Evolutionary conservation across 2,797 vertebrate genomes (phyloP).

Genomic region (Dryobates pubescens): DNA sequence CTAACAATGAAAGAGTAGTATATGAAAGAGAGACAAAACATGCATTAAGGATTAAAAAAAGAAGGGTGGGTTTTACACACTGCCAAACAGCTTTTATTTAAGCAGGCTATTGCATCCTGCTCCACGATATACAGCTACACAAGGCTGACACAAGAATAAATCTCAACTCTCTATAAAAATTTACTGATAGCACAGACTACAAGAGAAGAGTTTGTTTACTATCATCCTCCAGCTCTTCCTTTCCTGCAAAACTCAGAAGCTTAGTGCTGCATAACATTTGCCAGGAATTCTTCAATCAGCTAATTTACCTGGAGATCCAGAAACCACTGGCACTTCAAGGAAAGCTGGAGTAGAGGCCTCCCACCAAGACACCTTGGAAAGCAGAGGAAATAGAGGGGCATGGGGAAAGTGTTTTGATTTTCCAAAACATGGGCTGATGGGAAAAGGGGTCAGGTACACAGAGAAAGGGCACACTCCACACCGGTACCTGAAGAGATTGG

Average conservation of each 20-base stretch:
- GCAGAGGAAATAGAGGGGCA: background rate
- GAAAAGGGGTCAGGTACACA: background rate
- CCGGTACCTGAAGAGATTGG: fast-evolving
- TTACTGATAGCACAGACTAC: conserved; percentile 32
- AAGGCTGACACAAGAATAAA: conserved; percentile 47
- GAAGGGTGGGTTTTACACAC: background rate
- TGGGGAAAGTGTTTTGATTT: background rate
- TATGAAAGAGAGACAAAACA: background rate
- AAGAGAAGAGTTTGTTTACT: conserved; percentile 21
- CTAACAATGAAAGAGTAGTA: conserved; percentile 9
- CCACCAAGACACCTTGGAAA: background rate
- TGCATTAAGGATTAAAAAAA: conserved; percentile 14
- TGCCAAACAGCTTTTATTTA: conserved; percentile 30
- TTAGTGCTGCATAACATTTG: background rate
- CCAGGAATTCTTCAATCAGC: background rate
- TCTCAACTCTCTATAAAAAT: conserved; percentile 57
- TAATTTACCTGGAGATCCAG: background rate
- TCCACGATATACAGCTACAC: background rate
- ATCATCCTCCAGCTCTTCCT: conserved; percentile 6
- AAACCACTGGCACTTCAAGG: background rate
- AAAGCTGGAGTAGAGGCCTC: background rate
- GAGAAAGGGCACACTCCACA: background rate
- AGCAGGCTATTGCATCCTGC: conserved; percentile 1
- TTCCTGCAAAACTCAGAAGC: conserved; percentile 9
- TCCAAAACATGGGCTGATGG: background rate